Base-by-base conservation (phyloP, 92 coral and sea anemone genomes). In the Metridium senile region DNA sequence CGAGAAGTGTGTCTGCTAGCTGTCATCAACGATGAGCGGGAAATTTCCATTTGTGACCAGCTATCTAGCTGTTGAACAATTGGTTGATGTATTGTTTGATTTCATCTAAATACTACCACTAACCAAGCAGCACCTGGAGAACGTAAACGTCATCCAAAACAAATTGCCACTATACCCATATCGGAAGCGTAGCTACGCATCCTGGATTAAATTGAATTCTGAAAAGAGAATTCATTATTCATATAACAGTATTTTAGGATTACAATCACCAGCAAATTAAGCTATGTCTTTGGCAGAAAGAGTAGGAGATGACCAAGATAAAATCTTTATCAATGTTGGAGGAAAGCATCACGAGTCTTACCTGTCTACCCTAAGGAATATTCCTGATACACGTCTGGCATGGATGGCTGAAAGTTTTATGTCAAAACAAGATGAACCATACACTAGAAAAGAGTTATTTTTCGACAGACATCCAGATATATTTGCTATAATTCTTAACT, bases 391-490 rank as follows among this genome's bases (percentile, higher is more conserved):
- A 19, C 88, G 99, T 9, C 87, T 95, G 19, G 89, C 92, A 6
- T 95, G 98, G 96, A 71, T 95, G 34, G 97, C 97, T 20, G 99
- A 93, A 66, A 87, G 86, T 59, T 86, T 77, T 16, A 79, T 84
- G 61, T 82, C 80, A 22, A 86, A 86, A 25, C 85, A 87, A 20
- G 81, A 77, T 11, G 87, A 84, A 25, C 64, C 78, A 16, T 54
- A 74, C 47, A 46, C 62, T 26, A 74, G 66, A 30, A 87, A 85
- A 58, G 99, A 95, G 30, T 68, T 82, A 9, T 95, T 95, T 58
- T 95, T 95, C 71, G 99, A 95, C 81, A 88, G 99, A 23, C 93
- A 95, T 77, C 99, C 99, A 0, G 91, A 83, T 26, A 72, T 95
- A 20, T 95, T 95, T 75, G 99, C 90, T 9, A 73, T 89, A 20